Base-by-base conservation (phyloP, 2,113 vertebrate genomes). In the Tachysurus fulvidraco region DNA sequence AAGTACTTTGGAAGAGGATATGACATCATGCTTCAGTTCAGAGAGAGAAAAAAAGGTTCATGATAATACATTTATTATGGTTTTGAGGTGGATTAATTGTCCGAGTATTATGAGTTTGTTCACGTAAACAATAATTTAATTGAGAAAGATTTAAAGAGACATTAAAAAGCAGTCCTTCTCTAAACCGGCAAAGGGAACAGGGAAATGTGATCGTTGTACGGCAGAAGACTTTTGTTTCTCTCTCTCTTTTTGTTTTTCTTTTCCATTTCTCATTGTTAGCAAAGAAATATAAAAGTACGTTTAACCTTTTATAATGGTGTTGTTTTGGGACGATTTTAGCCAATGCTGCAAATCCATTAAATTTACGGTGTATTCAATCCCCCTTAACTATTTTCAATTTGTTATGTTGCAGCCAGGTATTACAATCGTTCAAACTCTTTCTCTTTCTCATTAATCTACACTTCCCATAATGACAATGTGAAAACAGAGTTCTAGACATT, bases 61-160 rank as follows among this genome's bases (percentile, higher is more conserved):
- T 82, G 19, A 59, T 67, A 50, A 87, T 79, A 62, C 77, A 23
- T 71, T 86, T 74, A 86, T 78, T 74, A 84, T 82, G 85, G 84
- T 73, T 85, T 90, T 65, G 84, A 62, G 86, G 41, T 83, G 84
- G 57, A 36, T 77, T 86, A 69, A 59, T 78, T 88, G 67, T 81
- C 36, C 77, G 28, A 54, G 78, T 83, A 83, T 80, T 79, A 59
- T 71, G 80, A 81, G 50, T 76, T 86, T 54, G 57, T 78, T 83
- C 81, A 87, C 83, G 62, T 81, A n/a, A 23, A 28, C 23, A 62
- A 87, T 88, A 73, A 88, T 65, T 69, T 85, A 86, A 88, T 86
- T 85, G 44, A 62, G 62, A 44, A 85, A 85, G 5, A 81, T 52
- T 82, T 87, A 79, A 80, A 59, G 67, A 52, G 60, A 88, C 57